phyloP scores from a whole-genome alignment of 2,113 vertebrate genomes.

The Climacteris rufus region DNA sequence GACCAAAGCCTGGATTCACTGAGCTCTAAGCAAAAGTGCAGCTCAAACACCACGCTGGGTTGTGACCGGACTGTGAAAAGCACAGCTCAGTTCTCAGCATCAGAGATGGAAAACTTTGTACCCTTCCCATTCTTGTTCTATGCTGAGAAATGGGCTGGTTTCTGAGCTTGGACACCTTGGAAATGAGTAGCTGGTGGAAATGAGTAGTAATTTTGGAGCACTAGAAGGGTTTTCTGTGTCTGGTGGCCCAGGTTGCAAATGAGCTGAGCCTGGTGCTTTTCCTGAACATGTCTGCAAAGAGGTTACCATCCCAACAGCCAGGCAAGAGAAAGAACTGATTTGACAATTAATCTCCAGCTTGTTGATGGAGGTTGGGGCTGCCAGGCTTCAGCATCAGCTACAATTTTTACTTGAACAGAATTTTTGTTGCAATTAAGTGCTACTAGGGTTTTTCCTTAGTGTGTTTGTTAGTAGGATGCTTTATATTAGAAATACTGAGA shows the following conservation, averaged over 20 bases:
- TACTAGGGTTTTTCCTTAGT: not conserved
- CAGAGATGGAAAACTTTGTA: not conserved
- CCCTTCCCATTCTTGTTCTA: not conserved
- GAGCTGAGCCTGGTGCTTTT: not conserved
- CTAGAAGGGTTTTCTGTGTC: not conserved
- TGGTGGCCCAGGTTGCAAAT: not conserved
- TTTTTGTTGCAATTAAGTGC: not conserved
- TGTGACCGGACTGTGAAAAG: not conserved
- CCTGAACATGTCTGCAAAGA: not conserved
- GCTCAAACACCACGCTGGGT: not conserved
- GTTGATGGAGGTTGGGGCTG: not conserved
- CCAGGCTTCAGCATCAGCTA: not conserved
- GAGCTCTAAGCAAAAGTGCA: constrained; percentile 30
- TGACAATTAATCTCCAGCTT: not conserved
- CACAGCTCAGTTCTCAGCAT: not conserved
- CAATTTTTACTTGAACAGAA: not conserved
- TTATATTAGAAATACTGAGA: not conserved
- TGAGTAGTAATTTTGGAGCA: not conserved
- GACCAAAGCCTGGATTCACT: not conserved
- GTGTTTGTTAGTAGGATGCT: not conserved
- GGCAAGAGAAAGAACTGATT: not conserved
- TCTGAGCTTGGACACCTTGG: not conserved
- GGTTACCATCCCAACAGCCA: not conserved
- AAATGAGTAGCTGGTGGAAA: not conserved
- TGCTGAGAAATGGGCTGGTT: not conserved